Evolutionary conservation across 2,888 invertebrate species (phyloP), one percentile per base, ranked within the genome.

Genomic region (Hylaea fasciaria): DNA sequence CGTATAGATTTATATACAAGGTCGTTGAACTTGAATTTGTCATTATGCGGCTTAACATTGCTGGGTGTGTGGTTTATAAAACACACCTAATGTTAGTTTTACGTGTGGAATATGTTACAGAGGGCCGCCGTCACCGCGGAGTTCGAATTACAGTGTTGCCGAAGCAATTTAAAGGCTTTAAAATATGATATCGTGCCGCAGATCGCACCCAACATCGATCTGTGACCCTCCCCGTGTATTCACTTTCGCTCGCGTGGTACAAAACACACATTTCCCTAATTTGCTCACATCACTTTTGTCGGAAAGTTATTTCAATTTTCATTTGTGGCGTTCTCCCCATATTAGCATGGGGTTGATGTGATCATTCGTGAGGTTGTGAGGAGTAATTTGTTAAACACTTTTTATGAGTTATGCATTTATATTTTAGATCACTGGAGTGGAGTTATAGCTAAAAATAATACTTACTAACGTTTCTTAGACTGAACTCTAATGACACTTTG

Each of bases 251-350:
- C 22, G 43, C 69, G 64, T 69, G 74, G 76, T 69, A 76, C 75
- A 74, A 77, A 81, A 77, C 74, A 76, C 77, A 77, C 74, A 78
- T 79, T 79, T 77, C 60, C 74, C 72, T 80, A 82, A 83, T 83
- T 81, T 76, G 73, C 66, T 67, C 70, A 70, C 76, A 73, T 77
- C 70, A 72, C 70, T 76, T 76, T 69, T 72, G 69, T 67, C 66
- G 60, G 68, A 59, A 71, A 72, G 72, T 75, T 75, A 76, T 78
- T 80, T 73, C 73, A 80, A 78, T 81, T 76, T 77, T 71, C 71
- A 66, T 75, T 76, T 75, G 71, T 72, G 67, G 68, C 48, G 49
- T 52, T 58, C 4, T 58, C 62, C 14, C 48, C 32, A 17, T 28
- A 46, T 2, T 9, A 28, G 17, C 4, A 32, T 11, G 32, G 14